A percentile compares a stretch with the other conserved stretches of the same genome.
Evolutionary conservation across 2,113 vertebrate genomes (phyloP).

Genomic region (Dicerorhinus sumatrensis): DNA sequence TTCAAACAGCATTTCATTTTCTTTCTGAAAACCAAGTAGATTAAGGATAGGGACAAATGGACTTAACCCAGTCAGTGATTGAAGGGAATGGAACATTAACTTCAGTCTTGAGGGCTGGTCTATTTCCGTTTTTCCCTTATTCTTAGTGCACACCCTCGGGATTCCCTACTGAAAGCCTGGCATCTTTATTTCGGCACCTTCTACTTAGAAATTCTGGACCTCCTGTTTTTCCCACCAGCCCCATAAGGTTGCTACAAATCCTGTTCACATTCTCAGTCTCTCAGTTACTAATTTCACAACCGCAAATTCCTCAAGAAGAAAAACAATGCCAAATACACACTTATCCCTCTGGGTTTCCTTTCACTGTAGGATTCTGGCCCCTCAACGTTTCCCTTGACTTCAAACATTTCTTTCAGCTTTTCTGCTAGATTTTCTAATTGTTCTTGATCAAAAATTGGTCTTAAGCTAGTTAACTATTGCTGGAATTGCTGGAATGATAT

Average conservation of each 20-base stretch:
- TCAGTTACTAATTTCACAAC: background rate
- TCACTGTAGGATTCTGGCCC: background rate
- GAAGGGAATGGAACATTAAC: background rate
- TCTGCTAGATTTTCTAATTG: background rate
- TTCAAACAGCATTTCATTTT: background rate
- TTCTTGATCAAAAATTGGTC: background rate
- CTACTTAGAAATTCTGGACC: background rate
- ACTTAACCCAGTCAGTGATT: background rate
- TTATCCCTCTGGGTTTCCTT: background rate
- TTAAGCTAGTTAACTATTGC: background rate
- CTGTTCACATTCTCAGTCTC: background rate
- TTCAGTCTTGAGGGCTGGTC: background rate
- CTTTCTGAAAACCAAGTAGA: background rate
- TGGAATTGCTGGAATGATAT: background rate
- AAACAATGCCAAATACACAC: background rate
- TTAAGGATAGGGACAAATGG: background rate
- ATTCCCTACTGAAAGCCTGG: background rate
- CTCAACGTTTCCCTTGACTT: background rate
- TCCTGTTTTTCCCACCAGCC: background rate
- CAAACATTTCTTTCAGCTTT: background rate
- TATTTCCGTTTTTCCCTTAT: background rate
- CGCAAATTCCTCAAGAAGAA: background rate
- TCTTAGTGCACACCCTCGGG: background rate
- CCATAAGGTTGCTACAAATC: background rate
- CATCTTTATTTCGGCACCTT: too few species aligned